Evolutionary conservation across 2,888 invertebrate species (phyloP).

Genomic region (Polydrusus pterygomalis): DNA sequence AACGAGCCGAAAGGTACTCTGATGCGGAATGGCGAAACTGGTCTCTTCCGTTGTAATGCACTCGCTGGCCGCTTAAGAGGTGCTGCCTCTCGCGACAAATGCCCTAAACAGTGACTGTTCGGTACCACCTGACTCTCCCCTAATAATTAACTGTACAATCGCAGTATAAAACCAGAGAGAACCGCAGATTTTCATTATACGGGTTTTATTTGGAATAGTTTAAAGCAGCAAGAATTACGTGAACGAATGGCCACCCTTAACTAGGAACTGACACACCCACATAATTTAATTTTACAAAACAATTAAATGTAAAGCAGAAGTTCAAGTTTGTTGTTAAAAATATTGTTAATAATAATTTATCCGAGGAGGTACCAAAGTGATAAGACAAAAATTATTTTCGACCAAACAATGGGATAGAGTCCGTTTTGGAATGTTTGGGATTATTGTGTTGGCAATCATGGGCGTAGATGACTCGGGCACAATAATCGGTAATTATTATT

Average conservation of each 20-base stretch:
- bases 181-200: no score
- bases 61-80: no score
- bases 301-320: constrained; percentile 45
- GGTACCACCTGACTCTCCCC: no score
- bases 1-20: no score
- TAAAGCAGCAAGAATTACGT: neutral
- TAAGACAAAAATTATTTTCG: constrained; percentile 53
- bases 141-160: no score
- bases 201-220: no score
- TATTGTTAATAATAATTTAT: constrained; percentile 26
- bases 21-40: no score
- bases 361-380: constrained; percentile 47
- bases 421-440: constrained; percentile 49
- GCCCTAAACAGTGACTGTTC: no score
- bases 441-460: constrained; percentile 42
- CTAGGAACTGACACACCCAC: constrained; percentile 26
- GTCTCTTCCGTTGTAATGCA: no score
- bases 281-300: constrained; percentile 32
- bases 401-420: constrained; percentile 51
- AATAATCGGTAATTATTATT: no score
- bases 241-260: constrained; percentile 21
- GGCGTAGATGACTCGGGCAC: constrained; percentile 33
- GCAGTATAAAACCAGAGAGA: no score
- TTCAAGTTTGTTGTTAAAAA: constrained; percentile 40
- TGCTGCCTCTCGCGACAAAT: no score